phyloP scores from a whole-genome alignment of 2,113 vertebrate genomes.

The Bettongia penicillata region DNA sequence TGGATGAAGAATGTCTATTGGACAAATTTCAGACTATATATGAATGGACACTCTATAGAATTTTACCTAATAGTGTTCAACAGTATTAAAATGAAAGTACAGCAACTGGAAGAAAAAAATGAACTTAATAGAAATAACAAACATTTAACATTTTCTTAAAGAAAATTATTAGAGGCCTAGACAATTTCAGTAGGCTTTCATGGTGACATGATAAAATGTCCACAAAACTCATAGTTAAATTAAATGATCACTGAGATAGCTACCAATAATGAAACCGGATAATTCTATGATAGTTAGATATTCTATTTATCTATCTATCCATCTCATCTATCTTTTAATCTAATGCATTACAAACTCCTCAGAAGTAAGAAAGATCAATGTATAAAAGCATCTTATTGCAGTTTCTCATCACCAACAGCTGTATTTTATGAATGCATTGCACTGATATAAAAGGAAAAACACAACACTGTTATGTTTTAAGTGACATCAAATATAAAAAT shows the following conservation, averaged over 20 bases:
- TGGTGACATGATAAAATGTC: neutral
- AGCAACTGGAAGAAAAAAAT: neutral
- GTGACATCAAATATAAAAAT: neutral
- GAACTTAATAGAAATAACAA: neutral
- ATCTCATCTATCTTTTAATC: too few species aligned
- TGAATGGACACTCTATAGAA: neutral
- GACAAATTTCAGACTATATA: neutral
- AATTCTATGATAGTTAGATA: neutral
- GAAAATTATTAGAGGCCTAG: constrained; percentile 25
- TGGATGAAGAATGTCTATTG: neutral
- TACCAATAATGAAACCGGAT: neutral
- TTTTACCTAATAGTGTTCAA: neutral
- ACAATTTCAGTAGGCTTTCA: constrained; percentile 29
- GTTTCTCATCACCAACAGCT: neutral
- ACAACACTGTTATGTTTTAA: neutral
- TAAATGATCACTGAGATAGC: neutral
- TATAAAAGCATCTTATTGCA: neutral
- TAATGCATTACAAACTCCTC: neutral
- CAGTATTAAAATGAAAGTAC: neutral
- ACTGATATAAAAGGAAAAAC: neutral
- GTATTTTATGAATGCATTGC: neutral
- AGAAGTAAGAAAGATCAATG: neutral
- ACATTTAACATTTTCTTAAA: constrained; percentile 29
- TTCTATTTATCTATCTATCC: neutral
- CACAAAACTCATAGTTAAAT: neutral